phyloP scores from a whole-genome alignment of 2,888 invertebrate species.

The Calliopum simillimum region DNA sequence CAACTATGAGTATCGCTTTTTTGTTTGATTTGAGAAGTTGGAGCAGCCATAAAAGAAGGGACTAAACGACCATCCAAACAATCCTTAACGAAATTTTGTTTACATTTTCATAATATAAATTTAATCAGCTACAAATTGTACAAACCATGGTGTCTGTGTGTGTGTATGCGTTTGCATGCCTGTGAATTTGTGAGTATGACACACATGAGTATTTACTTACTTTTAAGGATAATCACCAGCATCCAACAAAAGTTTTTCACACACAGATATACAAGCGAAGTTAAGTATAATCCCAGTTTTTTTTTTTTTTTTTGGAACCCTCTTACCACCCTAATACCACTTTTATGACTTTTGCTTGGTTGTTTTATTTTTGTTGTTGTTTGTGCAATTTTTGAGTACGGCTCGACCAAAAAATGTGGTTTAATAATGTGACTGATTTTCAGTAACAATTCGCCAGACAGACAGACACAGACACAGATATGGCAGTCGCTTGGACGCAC shows the following conservation, averaged over 20 bases:
- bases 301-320: background rate
- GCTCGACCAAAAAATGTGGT: too few species aligned
- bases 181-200: conserved; percentile 1
- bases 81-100: conserved; percentile 6
- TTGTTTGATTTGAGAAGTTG: background rate
- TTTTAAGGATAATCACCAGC: background rate
- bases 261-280: background rate
- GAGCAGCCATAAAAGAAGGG: background rate
- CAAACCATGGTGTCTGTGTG: background rate
- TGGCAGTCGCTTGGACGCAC: too few species aligned
- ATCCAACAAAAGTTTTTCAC: conserved; percentile 1
- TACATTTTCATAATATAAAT: conserved; percentile 16
- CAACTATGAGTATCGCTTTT: background rate
- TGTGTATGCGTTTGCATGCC: background rate
- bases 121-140: background rate
- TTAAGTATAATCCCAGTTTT: background rate
- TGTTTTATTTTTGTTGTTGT: too few species aligned
- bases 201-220: conserved; percentile 9
- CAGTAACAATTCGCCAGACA: background rate
- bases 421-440: conserved; percentile 4
- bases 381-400: too few species aligned
- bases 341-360: too few species aligned
- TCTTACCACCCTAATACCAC: too few species aligned
- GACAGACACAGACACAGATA: too few species aligned
- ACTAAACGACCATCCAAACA: background rate